Base-by-base conservation (phyloP, 2,888 invertebrate species). In the Scrobipalpa costella region DNA sequence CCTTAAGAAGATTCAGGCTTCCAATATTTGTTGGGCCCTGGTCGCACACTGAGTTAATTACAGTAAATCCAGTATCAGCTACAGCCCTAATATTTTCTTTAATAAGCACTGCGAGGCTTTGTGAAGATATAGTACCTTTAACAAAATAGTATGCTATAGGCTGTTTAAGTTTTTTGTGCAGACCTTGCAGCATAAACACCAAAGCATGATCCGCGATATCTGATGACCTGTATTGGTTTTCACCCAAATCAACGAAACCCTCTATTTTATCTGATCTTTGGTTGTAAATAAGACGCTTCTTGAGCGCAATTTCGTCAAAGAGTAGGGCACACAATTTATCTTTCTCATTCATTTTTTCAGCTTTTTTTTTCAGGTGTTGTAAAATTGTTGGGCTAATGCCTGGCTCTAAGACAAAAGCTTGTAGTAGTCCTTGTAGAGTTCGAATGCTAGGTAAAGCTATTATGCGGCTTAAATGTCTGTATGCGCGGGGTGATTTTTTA, bases 281-380 rank as follows among this genome's bases (percentile, higher is more conserved):
- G 64, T 68, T 67, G 21, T 47, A 69, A 3, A n/a, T n/a, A n/a
- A n/a, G n/a, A n/a, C n/a, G n/a, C n/a, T n/a, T n/a, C n/a, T n/a
- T n/a, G n/a, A n/a, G n/a, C n/a, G n/a, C 57, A 5, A 69, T 69
- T 62, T 68, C 68, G 49, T 70, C 69, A 57, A 70, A 70, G 1
- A 69, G 11, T 2, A 69, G n/a, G 17, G 19, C 64, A 63, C 68
- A 68, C 2, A 60, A 8, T 55, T 63, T 68, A 44, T 64, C 61
- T 33, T 67, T 62, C 17, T 61, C 47, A 47, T 13, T 52, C 9
- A 57, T 15, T 63, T 60, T 63, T 38, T 33, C 60, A 36, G 33
- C 34, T 34, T 57, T 60, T 38, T 60, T 57, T 65, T 62, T 57
- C 21, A 61, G 21, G n/a, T 61, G 21, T 9, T 15, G 3, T 9